Evolutionary conservation across 2,888 invertebrate genomes (phyloP), one percentile per base, ranked within the genome.

Genomic region (Plebejus melissa): DNA sequence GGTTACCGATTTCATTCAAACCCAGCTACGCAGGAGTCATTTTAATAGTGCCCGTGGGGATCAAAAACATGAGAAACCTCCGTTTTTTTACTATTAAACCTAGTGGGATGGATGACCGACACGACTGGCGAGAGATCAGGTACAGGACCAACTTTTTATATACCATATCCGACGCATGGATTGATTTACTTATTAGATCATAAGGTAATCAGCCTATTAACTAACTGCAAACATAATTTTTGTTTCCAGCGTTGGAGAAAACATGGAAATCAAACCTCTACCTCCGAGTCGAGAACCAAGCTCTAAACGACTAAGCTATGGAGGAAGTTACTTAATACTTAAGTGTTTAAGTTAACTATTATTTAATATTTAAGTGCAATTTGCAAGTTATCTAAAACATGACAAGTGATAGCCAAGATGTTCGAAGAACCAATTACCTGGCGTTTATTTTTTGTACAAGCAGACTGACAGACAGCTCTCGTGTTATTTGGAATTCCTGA

Each of bases 351-450:
- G 22, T 22, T 22, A 22, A 1, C 13, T 16, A 65, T 36, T 16
- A 65, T 36, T 65, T 65, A 65, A 65, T 65, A 65, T 65, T 32
- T 13, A 65, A 36, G 32, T 65, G 65, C 22, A 65, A 65, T 65
- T 65, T 6, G 65, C 16, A 36, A 65, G 65, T 36, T 65, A 65
- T 65, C 65, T 32, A 0, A 13, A 13, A 65, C 13, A 36, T 65
- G 65, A 65, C 65, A 36, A 65, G 65, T 32, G 16, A 65, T 65
- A 13, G 32, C 65, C 32, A 65, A 65, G 32, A 36, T 65, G 65
- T 36, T 65, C 6, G 32, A 32, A 65, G 36, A 13, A 36, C 65
- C 13, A 65, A 65, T 65, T 65, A 65, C 32, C 13, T 16, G 6
- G 60, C 60, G 32, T 65, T 32, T 65, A 5, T 36, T 32, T 32